Conservation (phyloP, 2,888 invertebrate species). For the Stramonita haemastoma region DNA sequence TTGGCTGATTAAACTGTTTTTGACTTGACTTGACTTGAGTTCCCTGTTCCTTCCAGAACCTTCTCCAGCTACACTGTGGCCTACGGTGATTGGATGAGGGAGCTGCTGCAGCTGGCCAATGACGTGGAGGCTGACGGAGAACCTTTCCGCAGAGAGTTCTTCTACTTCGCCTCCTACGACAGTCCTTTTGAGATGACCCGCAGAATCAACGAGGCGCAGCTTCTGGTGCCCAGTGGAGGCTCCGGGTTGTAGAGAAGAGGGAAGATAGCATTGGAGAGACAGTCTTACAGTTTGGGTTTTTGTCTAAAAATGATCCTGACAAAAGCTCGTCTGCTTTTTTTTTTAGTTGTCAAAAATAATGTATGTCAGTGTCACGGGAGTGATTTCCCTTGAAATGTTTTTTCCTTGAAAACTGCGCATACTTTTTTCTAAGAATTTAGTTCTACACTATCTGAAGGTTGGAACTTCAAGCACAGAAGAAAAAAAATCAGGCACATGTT, state of each 20-base stretch:
- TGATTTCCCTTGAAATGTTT: no score
- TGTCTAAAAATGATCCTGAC: no score
- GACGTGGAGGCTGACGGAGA: conserved; percentile 30
- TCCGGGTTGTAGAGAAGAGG: neutral
- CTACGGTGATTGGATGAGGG: conserved; percentile 36
- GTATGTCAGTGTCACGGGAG: no score
- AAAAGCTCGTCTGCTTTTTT: no score
- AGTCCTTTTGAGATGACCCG: neutral
- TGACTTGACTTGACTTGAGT: no score
- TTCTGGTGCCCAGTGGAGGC: conserved; percentile 7
- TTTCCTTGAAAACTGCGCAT: no score
- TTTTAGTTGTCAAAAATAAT: no score
- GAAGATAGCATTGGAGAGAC: no score
- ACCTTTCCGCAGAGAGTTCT: conserved; percentile 1
- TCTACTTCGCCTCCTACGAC: conserved; percentile 39
- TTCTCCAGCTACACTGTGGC: conserved; percentile 37
- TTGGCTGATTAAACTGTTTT: no score
- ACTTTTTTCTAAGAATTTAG: no score
- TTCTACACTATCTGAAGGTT: no score
- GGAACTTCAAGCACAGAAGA: neutral
- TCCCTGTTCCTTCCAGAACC: neutral
- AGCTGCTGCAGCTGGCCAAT: conserved; percentile 28
- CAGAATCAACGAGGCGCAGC: conserved; percentile 39
- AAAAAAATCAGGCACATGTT: neutral
- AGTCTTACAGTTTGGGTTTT: no score